Evolutionary conservation across 2,888 invertebrate genomes (phyloP).

Genomic region (Sympetrum striolatum): DNA sequence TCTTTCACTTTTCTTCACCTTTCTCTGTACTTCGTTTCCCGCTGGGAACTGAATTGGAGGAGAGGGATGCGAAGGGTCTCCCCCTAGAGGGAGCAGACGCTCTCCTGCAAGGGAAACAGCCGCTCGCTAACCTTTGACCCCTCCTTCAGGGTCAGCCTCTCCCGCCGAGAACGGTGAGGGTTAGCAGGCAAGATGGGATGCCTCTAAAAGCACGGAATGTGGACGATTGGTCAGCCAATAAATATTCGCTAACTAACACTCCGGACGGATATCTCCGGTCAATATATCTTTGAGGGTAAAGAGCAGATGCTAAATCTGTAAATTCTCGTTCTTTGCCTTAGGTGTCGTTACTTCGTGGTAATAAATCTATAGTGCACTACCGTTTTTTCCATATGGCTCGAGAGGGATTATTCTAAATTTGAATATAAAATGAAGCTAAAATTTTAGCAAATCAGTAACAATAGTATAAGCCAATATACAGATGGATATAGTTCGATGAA

Average conservation of each 20-base stretch:
- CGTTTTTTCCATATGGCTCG: no score
- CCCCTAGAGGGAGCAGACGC: background rate
- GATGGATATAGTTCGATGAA: no score
- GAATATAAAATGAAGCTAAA: no score
- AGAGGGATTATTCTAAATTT: no score
- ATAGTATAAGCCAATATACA: no score
- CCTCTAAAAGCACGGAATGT: background rate
- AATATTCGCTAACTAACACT: constrained; percentile 32
- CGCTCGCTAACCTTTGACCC: constrained; percentile 25
- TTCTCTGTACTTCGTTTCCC: background rate
- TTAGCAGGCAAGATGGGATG: background rate
- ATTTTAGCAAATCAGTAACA: no score
- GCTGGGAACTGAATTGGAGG: background rate
- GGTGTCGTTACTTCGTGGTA: no score
- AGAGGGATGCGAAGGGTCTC: background rate
- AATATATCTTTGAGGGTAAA: constrained; percentile 21
- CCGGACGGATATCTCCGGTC: background rate
- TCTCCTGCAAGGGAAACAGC: background rate
- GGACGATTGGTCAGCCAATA: background rate
- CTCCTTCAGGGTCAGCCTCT: background rate
- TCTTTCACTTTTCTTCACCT: background rate
- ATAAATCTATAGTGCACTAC: no score
- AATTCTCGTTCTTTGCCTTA: no score
- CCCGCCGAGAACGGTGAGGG: background rate
- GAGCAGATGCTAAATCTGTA: background rate